Percentiles rank a stretch among this genome's conserved stretches.
These are phyloP conservation scores for Aplocera efformata DNA, from an alignment of 2,888 invertebrate species.

Conservation along the genomic window DNA sequence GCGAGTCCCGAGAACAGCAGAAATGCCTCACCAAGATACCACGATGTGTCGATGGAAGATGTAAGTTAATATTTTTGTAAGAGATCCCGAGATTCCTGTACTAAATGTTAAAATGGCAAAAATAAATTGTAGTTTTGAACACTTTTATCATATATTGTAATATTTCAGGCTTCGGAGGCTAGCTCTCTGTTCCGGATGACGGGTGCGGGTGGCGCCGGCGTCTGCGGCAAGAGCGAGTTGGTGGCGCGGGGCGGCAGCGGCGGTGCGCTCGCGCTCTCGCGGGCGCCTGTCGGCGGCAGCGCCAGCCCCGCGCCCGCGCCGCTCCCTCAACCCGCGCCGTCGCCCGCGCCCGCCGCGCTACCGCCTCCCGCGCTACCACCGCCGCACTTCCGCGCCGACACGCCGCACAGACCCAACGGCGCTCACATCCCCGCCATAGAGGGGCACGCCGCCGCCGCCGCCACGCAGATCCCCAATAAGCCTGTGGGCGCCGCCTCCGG, in stretches of 20 bases:
- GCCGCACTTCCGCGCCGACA: conserved; percentile 80
- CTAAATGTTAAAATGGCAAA: no score
- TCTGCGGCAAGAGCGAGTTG: conserved; percentile 82
- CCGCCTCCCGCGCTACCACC: conserved; percentile 84
- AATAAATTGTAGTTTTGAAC: no score
- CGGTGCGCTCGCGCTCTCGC: conserved; percentile 81
- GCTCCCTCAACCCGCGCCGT: conserved; percentile 84
- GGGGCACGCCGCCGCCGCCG: conserved; percentile 69
- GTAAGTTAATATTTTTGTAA: conserved; percentile 46
- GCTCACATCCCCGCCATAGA: conserved; percentile 72
- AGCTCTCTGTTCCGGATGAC: conserved; percentile 71
- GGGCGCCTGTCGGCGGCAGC: conserved; percentile 81
- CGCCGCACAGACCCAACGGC: conserved; percentile 61
- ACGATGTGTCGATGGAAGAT: conserved; percentile 75
- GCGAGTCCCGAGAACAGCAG: conserved; percentile 77
- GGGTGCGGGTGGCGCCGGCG: conserved; percentile 83
- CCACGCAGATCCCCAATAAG: conserved; percentile 67
- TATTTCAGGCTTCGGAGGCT: conserved; percentile 65
- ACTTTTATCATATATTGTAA: no score
- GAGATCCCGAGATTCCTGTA: conserved; percentile 3
- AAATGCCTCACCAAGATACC: conserved; percentile 73
- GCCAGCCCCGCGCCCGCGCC: conserved; percentile 83
- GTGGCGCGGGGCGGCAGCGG: conserved; percentile 84
- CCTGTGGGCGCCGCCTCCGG: conserved; percentile 65
- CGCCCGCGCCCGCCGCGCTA: conserved; percentile 85